Percentiles rank a stretch among this genome's conserved stretches.
Conservation (phyloP, 2,113 vertebrate genomes). For the Onychorhynchus coronatus region DNA sequence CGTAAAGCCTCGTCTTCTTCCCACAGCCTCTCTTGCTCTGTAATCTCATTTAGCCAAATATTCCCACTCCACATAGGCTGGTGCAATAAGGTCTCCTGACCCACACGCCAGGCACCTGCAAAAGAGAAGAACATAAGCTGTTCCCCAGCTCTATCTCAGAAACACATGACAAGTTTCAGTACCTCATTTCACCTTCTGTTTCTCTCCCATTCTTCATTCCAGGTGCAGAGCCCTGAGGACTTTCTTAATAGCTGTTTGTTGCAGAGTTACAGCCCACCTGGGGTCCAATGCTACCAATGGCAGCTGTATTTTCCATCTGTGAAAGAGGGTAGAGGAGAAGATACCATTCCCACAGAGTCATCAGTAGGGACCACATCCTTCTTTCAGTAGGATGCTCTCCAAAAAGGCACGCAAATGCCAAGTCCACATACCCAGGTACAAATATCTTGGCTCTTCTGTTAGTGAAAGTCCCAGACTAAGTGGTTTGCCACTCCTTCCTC, state of each 20-base stretch:
- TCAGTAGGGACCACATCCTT: background rate
- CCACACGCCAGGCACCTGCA: background rate
- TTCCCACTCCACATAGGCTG: background rate
- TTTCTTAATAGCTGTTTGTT: background rate
- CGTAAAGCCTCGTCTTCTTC: background rate
- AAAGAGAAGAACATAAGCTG: background rate
- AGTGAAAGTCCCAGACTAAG: background rate
- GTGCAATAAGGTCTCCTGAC: background rate
- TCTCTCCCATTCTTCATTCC: background rate
- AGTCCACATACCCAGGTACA: background rate
- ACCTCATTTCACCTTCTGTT: background rate
- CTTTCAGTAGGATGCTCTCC: background rate
- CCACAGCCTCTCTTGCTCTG: background rate
- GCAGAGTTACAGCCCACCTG: background rate
- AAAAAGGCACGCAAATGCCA: background rate
- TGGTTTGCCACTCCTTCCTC: background rate
- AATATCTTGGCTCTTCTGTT: background rate
- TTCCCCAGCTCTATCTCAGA: background rate
- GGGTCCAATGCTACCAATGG: background rate
- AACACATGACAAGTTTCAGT: background rate
- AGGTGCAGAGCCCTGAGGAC: background rate
- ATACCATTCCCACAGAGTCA: background rate
- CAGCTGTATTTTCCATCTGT: background rate
- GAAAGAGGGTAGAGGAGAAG: background rate
- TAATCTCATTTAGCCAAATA: background rate